Conservation (phyloP, 2,888 invertebrate species). For the Andrena bucephala region DNA sequence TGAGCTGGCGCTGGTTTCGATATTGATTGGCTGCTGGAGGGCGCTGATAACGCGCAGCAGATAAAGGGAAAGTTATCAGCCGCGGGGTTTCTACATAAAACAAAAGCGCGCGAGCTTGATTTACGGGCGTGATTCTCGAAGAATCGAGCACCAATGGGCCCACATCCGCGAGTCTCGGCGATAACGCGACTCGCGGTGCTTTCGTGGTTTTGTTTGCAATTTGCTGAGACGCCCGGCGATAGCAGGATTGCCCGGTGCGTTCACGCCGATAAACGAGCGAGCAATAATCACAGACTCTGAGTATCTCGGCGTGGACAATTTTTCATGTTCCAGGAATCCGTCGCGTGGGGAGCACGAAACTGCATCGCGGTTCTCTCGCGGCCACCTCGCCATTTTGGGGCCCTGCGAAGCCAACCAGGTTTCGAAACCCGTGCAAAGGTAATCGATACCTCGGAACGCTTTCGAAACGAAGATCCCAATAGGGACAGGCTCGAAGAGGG, state of each 20-base stretch:
- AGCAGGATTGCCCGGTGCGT: constrained; percentile 23
- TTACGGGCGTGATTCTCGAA: constrained; percentile 35
- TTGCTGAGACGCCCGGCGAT: constrained; percentile 11
- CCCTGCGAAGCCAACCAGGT: not conserved
- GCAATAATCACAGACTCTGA: constrained; percentile 19
- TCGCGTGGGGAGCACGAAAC: not conserved
- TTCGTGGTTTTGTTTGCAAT: constrained; percentile 32
- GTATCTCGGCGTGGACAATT: not conserved
- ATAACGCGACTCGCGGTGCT: constrained; percentile 25
- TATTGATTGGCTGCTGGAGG: constrained; percentile 49
- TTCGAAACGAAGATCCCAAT: constrained; percentile 42
- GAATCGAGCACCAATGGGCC: constrained; percentile 25
- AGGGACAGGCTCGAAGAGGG: not conserved
- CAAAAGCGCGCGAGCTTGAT: constrained; percentile 38
- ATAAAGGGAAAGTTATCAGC: constrained; percentile 47
- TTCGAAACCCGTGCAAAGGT: constrained; percentile 35
- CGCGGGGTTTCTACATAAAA: constrained; percentile 27
- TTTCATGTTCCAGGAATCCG: not conserved
- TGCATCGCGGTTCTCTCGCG: not conserved
- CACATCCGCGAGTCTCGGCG: not conserved
- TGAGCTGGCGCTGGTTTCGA: constrained; percentile 3
- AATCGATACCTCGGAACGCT: constrained; percentile 49
- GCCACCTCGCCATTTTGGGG: not conserved
- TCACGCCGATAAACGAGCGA: constrained; percentile 39
- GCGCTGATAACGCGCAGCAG: constrained; percentile 30